A percentile compares a stretch with the other conserved stretches of the same genome.
Conservation (phyloP, 2,888 invertebrate species). For the Tromatobia lineatoria region DNA sequence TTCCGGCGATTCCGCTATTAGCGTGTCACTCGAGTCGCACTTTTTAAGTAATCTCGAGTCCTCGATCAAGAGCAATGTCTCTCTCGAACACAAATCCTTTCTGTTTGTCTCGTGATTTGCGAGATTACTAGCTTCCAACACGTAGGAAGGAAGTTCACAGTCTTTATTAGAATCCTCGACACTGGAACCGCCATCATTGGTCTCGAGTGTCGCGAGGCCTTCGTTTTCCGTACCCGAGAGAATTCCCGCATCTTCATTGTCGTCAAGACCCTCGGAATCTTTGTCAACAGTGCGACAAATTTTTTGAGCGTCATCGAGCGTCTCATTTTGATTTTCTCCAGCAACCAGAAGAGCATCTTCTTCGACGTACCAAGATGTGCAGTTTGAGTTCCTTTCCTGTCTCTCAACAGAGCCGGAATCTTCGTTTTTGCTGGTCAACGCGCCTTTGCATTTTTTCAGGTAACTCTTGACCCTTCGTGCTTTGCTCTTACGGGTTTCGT, state of each 20-base stretch:
- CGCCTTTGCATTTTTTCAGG: constrained; percentile 86
- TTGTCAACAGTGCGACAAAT: constrained; percentile 29
- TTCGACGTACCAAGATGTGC: constrained; percentile 80
- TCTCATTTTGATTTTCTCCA: constrained; percentile 65
- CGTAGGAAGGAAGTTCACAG: constrained; percentile 76
- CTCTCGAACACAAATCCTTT: constrained; percentile 67
- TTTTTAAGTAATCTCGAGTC: constrained; percentile 77
- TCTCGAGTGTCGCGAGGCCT: constrained; percentile 44
- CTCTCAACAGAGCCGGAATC: constrained; percentile 78
- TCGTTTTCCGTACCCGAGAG: constrained; percentile 52
- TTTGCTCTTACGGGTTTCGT: constrained; percentile 86
- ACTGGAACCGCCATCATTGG: constrained; percentile 38
- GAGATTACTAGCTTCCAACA: constrained; percentile 71
- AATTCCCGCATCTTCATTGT: not conserved
- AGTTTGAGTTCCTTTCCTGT: constrained; percentile 72
- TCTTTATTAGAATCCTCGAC: constrained; percentile 56
- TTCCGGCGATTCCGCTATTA: constrained; percentile 79
- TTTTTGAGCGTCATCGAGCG: constrained; percentile 61
- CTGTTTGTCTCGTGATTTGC: constrained; percentile 31
- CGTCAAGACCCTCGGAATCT: not conserved
- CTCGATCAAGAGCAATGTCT: constrained; percentile 70
- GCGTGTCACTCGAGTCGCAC: constrained; percentile 82
- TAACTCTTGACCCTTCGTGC: constrained; percentile 87
- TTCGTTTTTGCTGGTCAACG: constrained; percentile 80
- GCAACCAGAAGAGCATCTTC: constrained; percentile 61